These are phyloP conservation scores for Stratiolaelaps scimitus DNA, from an alignment of 1,140 invertebrate species.

Conservation along the genomic window DNA sequence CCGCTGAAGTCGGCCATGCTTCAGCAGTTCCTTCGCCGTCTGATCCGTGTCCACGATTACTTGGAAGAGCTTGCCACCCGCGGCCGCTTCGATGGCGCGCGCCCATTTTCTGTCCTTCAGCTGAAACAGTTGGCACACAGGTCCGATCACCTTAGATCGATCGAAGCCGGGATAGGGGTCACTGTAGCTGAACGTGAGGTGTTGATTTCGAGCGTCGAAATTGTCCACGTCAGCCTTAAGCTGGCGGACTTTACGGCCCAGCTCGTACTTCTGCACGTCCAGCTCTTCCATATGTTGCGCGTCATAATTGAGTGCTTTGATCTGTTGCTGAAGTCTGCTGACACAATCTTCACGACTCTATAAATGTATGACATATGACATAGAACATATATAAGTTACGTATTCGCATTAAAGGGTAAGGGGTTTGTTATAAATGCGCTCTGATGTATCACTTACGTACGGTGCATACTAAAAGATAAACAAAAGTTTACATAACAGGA, in stretches of 20 bases:
- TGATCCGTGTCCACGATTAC: slow-evolving; percentile 75
- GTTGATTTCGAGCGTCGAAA: slow-evolving; percentile 46
- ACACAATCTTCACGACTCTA: background rate
- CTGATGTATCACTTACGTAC: too few species aligned
- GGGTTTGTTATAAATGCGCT: too few species aligned
- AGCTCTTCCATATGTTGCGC: slow-evolving; percentile 52
- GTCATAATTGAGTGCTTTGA: slow-evolving; percentile 54
- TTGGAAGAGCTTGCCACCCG: slow-evolving; percentile 75
- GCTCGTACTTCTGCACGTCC: slow-evolving; percentile 43
- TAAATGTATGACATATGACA: too few species aligned
- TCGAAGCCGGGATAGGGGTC: slow-evolving; percentile 68
- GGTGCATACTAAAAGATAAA: too few species aligned
- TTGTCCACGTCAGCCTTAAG: slow-evolving; percentile 49
- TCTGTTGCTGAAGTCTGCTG: slow-evolving; percentile 42
- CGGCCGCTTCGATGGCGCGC: slow-evolving; percentile 58
- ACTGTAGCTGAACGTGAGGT: slow-evolving; percentile 57
- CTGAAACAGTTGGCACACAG: slow-evolving; percentile 60
- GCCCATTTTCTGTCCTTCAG: slow-evolving; percentile 62
- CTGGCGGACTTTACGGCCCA: slow-evolving; percentile 47
- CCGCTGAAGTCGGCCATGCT: slow-evolving; percentile 61
- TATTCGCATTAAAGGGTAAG: too few species aligned
- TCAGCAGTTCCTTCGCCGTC: slow-evolving; percentile 67
- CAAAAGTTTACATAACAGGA: too few species aligned
- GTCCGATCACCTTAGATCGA: slow-evolving; percentile 57
- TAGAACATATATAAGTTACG: too few species aligned